These are phyloP conservation scores for Decapterus maruadsi DNA, from an alignment of 2,797 vertebrate species.

Conservation along the genomic window DNA sequence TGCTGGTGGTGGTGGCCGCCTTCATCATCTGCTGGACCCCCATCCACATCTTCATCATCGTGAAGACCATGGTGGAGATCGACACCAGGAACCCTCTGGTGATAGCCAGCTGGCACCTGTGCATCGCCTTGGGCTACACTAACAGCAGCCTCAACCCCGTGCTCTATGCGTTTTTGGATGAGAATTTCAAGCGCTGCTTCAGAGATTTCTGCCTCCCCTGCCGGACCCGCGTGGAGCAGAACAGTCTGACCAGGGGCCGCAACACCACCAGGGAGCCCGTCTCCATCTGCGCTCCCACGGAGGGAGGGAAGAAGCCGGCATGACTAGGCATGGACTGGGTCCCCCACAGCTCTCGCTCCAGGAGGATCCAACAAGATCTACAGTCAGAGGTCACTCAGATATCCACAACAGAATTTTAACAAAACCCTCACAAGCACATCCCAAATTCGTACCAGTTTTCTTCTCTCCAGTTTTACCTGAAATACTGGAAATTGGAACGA, in stretches of 20 bases:
- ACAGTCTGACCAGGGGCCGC: slow-evolving; percentile 83
- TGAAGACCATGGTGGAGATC: slow-evolving; percentile 94
- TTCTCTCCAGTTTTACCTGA: slow-evolving; percentile 30
- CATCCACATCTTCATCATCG: slow-evolving; percentile 97
- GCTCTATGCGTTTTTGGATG: slow-evolving; percentile 95
- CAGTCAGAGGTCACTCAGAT: slow-evolving; percentile 88
- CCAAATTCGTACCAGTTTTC: background rate
- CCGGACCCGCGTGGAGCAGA: slow-evolving; percentile 80
- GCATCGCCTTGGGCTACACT: slow-evolving; percentile 95
- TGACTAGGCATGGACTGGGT: slow-evolving; percentile 88
- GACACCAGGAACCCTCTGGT: slow-evolving; percentile 91
- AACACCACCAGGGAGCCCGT: slow-evolving; percentile 85
- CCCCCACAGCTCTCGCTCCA: slow-evolving; percentile 74
- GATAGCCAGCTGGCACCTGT: slow-evolving; percentile 94
- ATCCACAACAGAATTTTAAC: slow-evolving; percentile 88
- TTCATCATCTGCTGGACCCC: slow-evolving; percentile 98
- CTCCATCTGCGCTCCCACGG: slow-evolving; percentile 88
- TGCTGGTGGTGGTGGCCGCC: slow-evolving; percentile 94
- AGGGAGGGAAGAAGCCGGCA: slow-evolving; percentile 85
- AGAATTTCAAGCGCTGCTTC: slow-evolving; percentile 96
- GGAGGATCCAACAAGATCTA: slow-evolving; percentile 80
- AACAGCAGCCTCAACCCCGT: slow-evolving; percentile 97
- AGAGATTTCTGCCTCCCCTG: slow-evolving; percentile 92
- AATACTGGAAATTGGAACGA: background rate
- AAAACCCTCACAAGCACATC: background rate